Evolutionary conservation across 1,140 invertebrate genomes (phyloP).

Genomic region (Orussus abietinus): DNA sequence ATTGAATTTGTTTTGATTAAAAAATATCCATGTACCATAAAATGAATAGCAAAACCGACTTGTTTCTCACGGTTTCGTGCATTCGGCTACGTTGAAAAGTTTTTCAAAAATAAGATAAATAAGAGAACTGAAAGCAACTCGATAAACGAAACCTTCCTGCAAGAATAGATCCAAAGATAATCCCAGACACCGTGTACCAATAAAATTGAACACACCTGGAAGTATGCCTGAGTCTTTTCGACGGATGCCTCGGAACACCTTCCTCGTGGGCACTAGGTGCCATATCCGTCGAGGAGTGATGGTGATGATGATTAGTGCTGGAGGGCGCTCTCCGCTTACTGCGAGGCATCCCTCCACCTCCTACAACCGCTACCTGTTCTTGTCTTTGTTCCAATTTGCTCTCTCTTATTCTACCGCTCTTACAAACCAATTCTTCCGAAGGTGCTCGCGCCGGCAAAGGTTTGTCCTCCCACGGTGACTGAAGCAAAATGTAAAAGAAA

Average conservation of each 20-base stretch:
- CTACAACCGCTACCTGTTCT: conserved; percentile 18
- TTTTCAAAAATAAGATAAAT: too few species aligned
- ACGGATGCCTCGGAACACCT: conserved; percentile 43
- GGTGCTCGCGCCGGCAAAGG: conserved; percentile 12
- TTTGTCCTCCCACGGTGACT: conserved; percentile 23
- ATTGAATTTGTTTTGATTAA: too few species aligned
- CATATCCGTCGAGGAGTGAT: conserved; percentile 43
- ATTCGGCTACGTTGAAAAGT: too few species aligned
- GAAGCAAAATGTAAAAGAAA: conserved; percentile 8
- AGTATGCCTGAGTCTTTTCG: conserved; percentile 47
- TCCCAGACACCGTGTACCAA: conserved; percentile 1
- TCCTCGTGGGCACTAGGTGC: conserved; percentile 48
- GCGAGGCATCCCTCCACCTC: conserved; percentile 51
- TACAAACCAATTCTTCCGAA: conserved; percentile 10
- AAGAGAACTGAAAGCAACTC: too few species aligned
- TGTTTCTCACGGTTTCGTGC: too few species aligned
- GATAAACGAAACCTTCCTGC: too few species aligned
- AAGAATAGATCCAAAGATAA: too few species aligned
- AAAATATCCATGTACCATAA: too few species aligned
- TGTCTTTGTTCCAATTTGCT: conserved; percentile 6
- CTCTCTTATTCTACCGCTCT: conserved; percentile 7
- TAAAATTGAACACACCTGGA: conserved; percentile 32
- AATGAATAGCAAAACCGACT: too few species aligned
- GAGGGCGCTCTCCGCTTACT: conserved; percentile 52
- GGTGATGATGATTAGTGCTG: conserved; percentile 45